phyloP scores from a whole-genome alignment of 2,888 invertebrate genomes.

The Gari tellinella region DNA sequence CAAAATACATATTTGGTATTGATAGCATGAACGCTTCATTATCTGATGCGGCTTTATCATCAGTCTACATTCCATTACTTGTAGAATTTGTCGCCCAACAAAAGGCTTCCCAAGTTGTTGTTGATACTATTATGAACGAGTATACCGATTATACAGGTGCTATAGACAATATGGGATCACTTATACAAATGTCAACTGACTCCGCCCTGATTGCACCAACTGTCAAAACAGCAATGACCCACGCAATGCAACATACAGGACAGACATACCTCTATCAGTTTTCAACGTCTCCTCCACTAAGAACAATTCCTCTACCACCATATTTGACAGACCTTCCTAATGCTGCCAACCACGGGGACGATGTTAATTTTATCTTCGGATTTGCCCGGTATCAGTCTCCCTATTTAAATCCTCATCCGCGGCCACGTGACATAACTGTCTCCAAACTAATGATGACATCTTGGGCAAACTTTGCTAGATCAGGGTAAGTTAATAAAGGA shows the following conservation, averaged over 20 bases:
- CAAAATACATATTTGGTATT: no score
- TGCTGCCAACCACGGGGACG: conserved; percentile 23
- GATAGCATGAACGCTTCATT: no score
- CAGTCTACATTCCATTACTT: no score
- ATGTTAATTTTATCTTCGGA: conserved; percentile 23
- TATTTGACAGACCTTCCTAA: neutral
- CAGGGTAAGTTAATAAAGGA: conserved; percentile 21
- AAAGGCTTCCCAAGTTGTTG: no score
- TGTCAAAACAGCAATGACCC: conserved; percentile 10
- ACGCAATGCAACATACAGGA: neutral
- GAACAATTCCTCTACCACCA: neutral
- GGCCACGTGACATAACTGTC: neutral
- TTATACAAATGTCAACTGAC: neutral
- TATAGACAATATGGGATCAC: no score
- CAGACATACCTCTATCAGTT: conserved; percentile 28
- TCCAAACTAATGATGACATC: conserved; percentile 15
- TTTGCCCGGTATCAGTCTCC: no score
- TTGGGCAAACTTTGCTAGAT: conserved; percentile 23
- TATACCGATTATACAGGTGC: no score
- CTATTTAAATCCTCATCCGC: neutral
- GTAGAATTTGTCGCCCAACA: no score
- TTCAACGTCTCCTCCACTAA: conserved; percentile 6
- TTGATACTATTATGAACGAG: no score
- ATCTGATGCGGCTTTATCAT: no score
- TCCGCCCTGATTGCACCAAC: conserved; percentile 16